A percentile compares a stretch with the other conserved stretches of the same genome.
Conservation (phyloP, 1,140 invertebrate genomes). For the Dendroctonus valens region DNA sequence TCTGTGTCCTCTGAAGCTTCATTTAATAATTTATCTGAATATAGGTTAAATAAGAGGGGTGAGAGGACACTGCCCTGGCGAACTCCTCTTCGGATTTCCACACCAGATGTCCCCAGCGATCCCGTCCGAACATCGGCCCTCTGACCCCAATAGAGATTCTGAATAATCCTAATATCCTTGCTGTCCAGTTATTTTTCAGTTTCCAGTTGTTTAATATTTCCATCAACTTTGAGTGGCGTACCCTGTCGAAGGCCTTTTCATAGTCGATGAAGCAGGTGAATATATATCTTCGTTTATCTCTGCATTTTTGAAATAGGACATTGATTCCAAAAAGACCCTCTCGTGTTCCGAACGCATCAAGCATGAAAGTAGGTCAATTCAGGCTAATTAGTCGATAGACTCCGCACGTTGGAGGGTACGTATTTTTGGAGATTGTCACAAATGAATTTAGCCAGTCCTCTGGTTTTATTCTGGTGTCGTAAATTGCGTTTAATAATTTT, state of each 20-base stretch:
- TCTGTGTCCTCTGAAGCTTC: neutral
- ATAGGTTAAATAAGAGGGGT: neutral
- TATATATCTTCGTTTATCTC: too few relatives aligned
- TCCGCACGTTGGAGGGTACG: too few relatives aligned
- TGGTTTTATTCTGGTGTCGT: neutral
- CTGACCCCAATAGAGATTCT: neutral
- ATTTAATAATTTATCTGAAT: neutral
- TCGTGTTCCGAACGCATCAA: neutral
- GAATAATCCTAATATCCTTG: neutral
- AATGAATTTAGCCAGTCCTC: neutral
- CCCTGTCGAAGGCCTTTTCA: too few relatives aligned
- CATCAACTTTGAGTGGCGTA: too few relatives aligned
- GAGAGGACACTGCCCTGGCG: neutral
- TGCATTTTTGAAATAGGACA: too few relatives aligned
- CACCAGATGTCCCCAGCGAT: neutral
- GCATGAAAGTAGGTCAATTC: too few relatives aligned
- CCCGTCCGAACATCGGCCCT: neutral
- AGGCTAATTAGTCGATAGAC: too few relatives aligned
- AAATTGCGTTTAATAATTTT: neutral
- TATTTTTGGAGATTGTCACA: slow-evolving; percentile 2
- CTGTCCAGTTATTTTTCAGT: neutral
- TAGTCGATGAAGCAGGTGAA: too few relatives aligned
- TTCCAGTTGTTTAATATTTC: neutral
- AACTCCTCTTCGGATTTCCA: neutral
- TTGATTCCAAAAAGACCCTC: neutral